Conservation (phyloP, 2,888 invertebrate genomes). For the Zygaena filipendulae region DNA sequence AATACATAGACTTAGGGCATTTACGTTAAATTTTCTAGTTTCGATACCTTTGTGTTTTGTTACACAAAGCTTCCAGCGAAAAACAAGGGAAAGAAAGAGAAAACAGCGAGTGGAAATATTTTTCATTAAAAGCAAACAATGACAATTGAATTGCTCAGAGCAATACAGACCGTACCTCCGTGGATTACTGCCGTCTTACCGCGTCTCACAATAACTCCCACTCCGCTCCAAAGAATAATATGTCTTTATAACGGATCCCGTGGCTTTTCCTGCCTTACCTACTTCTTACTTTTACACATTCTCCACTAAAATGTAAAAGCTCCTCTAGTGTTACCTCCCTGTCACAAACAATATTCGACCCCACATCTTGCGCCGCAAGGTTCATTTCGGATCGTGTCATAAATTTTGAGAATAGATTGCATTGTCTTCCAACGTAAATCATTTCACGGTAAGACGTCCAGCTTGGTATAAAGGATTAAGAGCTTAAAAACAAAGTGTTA, state of each 20-base stretch:
- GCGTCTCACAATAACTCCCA: slow-evolving; percentile 46
- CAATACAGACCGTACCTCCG: slow-evolving; percentile 52
- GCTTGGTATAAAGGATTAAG: too few relatives aligned
- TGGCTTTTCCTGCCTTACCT: slow-evolving; percentile 59
- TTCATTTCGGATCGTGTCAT: slow-evolving; percentile 16
- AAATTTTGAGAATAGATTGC: slow-evolving; percentile 50
- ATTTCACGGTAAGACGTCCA: too few relatives aligned
- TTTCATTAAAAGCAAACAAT: slow-evolving; percentile 63
- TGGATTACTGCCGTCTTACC: slow-evolving; percentile 57
- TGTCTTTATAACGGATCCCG: slow-evolving; percentile 63
- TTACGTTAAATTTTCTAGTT: too few relatives aligned
- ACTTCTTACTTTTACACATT: slow-evolving; percentile 59
- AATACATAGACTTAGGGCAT: too few relatives aligned
- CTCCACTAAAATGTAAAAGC: slow-evolving; percentile 61
- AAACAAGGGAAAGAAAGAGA: too few relatives aligned
- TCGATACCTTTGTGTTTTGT: too few relatives aligned
- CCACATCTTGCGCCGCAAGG: slow-evolving; percentile 16
- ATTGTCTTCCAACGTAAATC: slow-evolving; percentile 60
- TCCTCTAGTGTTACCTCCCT: slow-evolving; percentile 34
- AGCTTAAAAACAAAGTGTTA: slow-evolving; percentile 15
- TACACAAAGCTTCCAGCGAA: slow-evolving; percentile 29
- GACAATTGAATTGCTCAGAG: slow-evolving; percentile 55
- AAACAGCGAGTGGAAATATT: slow-evolving; percentile 56
- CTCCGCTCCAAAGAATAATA: slow-evolving; percentile 64
- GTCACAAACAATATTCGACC: slow-evolving; percentile 20